Base-by-base conservation (phyloP, 1,140 invertebrate species). In the Calliopsis andreniformis region DNA sequence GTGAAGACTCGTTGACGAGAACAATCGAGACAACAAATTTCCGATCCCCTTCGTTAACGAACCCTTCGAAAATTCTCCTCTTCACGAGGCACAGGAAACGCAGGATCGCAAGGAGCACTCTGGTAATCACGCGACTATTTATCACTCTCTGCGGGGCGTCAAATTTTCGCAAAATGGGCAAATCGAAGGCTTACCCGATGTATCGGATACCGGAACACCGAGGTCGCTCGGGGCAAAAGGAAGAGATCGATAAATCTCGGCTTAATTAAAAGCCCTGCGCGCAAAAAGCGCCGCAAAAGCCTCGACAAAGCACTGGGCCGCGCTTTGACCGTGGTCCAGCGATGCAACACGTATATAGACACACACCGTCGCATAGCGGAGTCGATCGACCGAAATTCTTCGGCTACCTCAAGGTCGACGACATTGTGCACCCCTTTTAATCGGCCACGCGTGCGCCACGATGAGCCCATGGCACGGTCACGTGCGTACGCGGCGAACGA, bases 391-490 rank as follows among this genome's bases (percentile, higher is more conserved):
- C 51, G 30, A 79, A 63, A 63, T 70, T 76, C 58, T 59, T 79
- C 63, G 45, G 39, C 55, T 23, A 53, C 61, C 47, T 80, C 77
- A 80, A 80, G 59, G 68, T 80, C 80, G 71, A 76, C 62, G 81
- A 79, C 76, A 82, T 75, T 53, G 70, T 61, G 59, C 14, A 30
- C 35, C 45, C 53, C 81, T 76, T 80, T 82, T 82, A 82, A 82
- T 82, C 75, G 63, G 20, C 3, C 58, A 78, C 77, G 77, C 79
- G 79, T 70, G 79, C 70, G 76, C 76, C 43, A 18, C 43, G n/a
- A 28, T 23, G 42, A 43, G 59, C 79, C 64, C 59, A 79, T 79
- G 77, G 70, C 66, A 63, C 55, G n/a, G 53, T 32, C 6, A 16
- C n/a, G 28, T 78, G 69, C 71, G 77, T 67, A 76, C 82, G 73